Evolutionary conservation across 53 echinoderm and acorn worm species (phyloP), one percentile per base, ranked within the genome.

Genomic region (Luidia sarsii): DNA sequence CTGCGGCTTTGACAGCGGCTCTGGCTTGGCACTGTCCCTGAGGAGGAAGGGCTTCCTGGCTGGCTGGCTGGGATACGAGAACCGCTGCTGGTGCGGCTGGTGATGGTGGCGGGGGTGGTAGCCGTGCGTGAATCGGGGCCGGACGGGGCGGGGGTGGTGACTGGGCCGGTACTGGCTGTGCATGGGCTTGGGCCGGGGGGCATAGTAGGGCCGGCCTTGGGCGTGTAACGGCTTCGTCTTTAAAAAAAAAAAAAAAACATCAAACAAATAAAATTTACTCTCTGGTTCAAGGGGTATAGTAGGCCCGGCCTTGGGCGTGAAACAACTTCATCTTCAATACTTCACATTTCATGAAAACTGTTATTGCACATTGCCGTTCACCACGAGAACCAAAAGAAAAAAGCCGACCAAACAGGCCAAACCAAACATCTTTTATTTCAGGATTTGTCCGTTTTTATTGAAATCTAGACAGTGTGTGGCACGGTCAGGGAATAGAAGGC

Each of bases 1-100:
- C 41, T 5, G 41, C 41, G 41, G 10, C 11, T 41, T 41, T 5
- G 5, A 41, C 41, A 7, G 41, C 41, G 5, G 41, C 6, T 41
- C 10, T 41, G 41, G 41, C 41, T 41, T 41, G 41, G 41, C 41
- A 41, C 11, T 11, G 41, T 11, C 41, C 41, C 6, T 7, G 11
- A 7, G 6, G 41, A 7, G 6, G 41, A 41, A 7, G 41, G 41
- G 6, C 7, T 19, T 50, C 33, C 4, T 30, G n/a, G 33, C 24
- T 7, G 7, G 35, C 55, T 55, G 71, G 10, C 8, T n/a, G 10
- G 22, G 36, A 49, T 0, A 11, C 2, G 21, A 29, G 13, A 3
- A 50, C 5, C 28, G 8, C 34, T 71, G 36, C 72, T 39, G 54
- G 34, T 41, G 67, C 20, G 72, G 72, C 2, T 24, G 72, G 15